Percentiles rank a stretch among this genome's conserved stretches.
phyloP scores from a whole-genome alignment of 1,140 invertebrate genomes.

The Drosophila watanabei region DNA sequence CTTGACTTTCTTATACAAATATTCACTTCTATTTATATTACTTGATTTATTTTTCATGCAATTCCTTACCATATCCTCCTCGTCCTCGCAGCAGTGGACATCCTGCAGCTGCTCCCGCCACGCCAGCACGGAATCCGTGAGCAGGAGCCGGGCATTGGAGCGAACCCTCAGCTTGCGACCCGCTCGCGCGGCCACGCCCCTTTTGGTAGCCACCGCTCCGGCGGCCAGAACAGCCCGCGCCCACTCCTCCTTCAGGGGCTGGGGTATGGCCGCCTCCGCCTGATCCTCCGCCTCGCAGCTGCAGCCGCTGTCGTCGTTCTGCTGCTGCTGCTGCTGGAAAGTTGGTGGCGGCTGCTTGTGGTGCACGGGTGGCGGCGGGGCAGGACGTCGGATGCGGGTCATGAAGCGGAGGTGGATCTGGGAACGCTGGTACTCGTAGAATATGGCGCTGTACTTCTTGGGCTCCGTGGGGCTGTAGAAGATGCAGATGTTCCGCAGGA shows the following conservation, averaged over 20 bases:
- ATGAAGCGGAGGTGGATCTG: conserved; percentile 63
- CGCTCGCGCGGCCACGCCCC: conserved; percentile 52
- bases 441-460: conserved; percentile 72
- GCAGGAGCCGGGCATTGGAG: conserved; percentile 55
- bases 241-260: conserved; percentile 67
- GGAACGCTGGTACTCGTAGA: conserved; percentile 77
- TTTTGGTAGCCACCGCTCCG: conserved; percentile 50
- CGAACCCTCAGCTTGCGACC: conserved; percentile 63
- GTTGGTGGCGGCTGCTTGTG: background rate
- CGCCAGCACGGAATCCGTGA: conserved; percentile 68
- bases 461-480: conserved; percentile 73
- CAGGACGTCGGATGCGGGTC: conserved; percentile 61
- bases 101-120: conserved; percentile 72
- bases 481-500: conserved; percentile 76
- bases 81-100: conserved; percentile 78
- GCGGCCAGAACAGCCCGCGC: conserved; percentile 61
- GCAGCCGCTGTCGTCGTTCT: conserved; percentile 69
- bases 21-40: background rate
- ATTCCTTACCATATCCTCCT: conserved; percentile 84
- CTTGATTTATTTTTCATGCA: background rate
- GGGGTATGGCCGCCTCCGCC: conserved; percentile 40
- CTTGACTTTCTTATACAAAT: background rate
- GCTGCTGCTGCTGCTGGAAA: background rate
- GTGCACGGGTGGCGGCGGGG: conserved; percentile 36
- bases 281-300: conserved; percentile 59